Evolutionary conservation across 2,797 vertebrate species (phyloP), one percentile per base, ranked within the genome.

Genomic region (Euthynnus affinis): DNA sequence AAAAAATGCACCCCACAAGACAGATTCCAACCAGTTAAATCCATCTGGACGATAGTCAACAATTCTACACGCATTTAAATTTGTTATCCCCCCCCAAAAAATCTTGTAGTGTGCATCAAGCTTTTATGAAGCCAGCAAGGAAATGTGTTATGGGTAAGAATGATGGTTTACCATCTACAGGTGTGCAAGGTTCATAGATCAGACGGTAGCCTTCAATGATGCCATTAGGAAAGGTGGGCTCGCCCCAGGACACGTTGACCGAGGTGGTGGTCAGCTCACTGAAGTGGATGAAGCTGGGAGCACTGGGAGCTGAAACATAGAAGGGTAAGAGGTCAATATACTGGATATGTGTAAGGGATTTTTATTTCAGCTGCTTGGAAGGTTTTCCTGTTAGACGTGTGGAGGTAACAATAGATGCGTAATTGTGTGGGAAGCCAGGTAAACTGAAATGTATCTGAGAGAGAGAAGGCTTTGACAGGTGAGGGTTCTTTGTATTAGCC

Each of bases 221-320:
- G 2, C 98, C 98, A 0, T 99, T 99, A 66, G 98, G 98, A 85
- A 96, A 97, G 5, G 90, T 91, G 0, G 98, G 98, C 0, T 97
- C 96, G 17, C 97, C 98, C 98, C 98, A 99, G 67, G 98, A 99
- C 87, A 99, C 97, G 0, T 99, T 99, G 83, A 99, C 98, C 0
- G 98, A 99, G 0, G 98, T 98, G 20, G 98, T 99, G 93, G 98
- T 99, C 91, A 99, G 95, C 87, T 99, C 98, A 1, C 97, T 98
- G 95, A 99, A 99, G 71, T 96, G 96, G 87, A 99, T 97, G 18
- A 96, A 96, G 86, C 96, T 93, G 0, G 98, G 98, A 20, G 97
- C 96, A 0, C 97, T 98, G 89, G 98, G 98, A 70, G 98, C 98
- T 99, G 93, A 9, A 85, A 80, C 27, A 62, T 1, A 46, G 13